Conservation (phyloP, 2,888 invertebrate species). For the Luperina testacea region DNA sequence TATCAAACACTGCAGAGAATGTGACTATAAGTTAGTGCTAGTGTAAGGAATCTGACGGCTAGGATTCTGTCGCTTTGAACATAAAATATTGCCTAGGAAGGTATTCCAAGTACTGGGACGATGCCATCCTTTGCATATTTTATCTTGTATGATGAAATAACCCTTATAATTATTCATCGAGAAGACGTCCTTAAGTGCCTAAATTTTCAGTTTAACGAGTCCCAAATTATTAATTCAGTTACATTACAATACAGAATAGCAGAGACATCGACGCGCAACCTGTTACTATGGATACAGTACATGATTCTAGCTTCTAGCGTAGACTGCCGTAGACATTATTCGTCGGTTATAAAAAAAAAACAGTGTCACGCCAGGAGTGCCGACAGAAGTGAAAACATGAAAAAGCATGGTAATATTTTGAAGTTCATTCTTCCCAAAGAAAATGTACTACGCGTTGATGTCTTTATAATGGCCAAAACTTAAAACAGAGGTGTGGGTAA, state of each 20-base stretch:
- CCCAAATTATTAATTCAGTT: neutral
- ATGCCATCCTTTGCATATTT: conserved; percentile 10
- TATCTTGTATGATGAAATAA: neutral
- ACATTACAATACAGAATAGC: neutral
- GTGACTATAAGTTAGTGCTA: conserved; percentile 3
- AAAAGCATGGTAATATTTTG: too few relatives aligned
- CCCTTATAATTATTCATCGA: neutral
- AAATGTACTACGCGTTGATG: too few relatives aligned
- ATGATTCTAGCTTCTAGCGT: too few relatives aligned
- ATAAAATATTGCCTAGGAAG: conserved; percentile 28
- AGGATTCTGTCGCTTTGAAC: conserved; percentile 18
- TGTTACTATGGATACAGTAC: neutral
- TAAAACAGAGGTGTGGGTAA: too few relatives aligned
- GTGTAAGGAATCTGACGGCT: conserved; percentile 20
- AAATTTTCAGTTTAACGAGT: neutral
- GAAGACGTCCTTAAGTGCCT: neutral
- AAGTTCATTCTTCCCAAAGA: too few relatives aligned
- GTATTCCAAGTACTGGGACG: conserved; percentile 1
- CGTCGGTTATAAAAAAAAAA: neutral
- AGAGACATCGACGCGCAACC: neutral
- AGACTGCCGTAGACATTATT: too few relatives aligned
- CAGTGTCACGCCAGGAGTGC: too few relatives aligned
- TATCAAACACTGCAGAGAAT: neutral
- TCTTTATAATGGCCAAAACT: too few relatives aligned
- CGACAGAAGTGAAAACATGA: too few relatives aligned